Conservation (phyloP, 1,140 invertebrate species). For the Leucophenga varia region DNA sequence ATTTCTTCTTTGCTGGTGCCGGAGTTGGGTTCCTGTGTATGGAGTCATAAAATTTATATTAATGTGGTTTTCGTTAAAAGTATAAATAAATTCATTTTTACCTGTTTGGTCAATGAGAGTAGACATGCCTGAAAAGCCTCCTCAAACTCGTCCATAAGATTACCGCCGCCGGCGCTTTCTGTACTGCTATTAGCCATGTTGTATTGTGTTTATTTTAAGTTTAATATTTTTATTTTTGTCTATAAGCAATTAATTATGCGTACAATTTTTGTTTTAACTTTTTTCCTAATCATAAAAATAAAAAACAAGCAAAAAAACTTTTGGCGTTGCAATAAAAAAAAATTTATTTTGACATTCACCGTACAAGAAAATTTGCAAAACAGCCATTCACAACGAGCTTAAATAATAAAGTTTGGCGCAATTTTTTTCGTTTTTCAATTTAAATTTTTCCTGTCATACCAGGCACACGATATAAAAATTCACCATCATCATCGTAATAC, state of each 20-base stretch:
- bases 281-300: too few species aligned
- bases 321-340: too few species aligned
- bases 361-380: too few species aligned
- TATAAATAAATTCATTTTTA: too few species aligned
- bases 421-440: not conserved
- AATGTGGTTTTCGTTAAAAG: too few species aligned
- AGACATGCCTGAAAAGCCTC: slow-evolving; percentile 86
- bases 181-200: slow-evolving; percentile 76
- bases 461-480: slow-evolving; percentile 73
- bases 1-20: slow-evolving; percentile 81
- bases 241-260: too few species aligned
- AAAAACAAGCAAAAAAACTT: too few species aligned
- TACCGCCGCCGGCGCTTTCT: slow-evolving; percentile 76
- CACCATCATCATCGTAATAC: slow-evolving; percentile 75
- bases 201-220: not conserved
- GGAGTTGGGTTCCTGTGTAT: slow-evolving; percentile 68
- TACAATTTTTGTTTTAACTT: too few species aligned
- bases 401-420: too few species aligned
- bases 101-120: slow-evolving; percentile 76
- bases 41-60: too few species aligned
- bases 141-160: slow-evolving; percentile 82
- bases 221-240: not conserved
- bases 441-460: slow-evolving; percentile 58
- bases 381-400: too few species aligned
- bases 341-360: too few species aligned